Base-by-base conservation (phyloP, 92 coral and sea anemone species). In the Blastomussa wellsi region DNA sequence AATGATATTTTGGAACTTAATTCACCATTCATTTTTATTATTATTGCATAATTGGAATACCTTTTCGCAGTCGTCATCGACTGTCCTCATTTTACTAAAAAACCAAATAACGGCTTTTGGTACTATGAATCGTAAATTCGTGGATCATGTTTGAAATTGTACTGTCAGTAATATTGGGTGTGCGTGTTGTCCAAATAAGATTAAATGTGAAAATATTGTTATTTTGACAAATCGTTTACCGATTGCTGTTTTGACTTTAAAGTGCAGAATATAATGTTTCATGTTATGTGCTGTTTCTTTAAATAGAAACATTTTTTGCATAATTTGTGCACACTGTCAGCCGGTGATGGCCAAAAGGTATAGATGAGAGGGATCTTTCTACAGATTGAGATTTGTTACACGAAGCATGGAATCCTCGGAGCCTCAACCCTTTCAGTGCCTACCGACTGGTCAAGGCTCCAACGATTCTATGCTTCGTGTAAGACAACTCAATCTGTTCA, bases 21-120 rank as follows among this genome's bases (percentile, higher is more conserved):
- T 41, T 51, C 53, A 35, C 37, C 62, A 16, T 71, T n/a, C 38
- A 37, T 6, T 51, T 71, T n/a, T n/a, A n/a, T n/a, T n/a, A n/a
- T n/a, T 33, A 36, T 51, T 52, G 53, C 69, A 72, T 36, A 53
- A 72, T 82, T 72, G 52, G 24, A 53, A 82, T 82, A 51, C 49
- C 49, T 52, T 47, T 35, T 38, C 67, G 77, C 10, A 36, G 13
- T 49, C 35, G 85, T 81, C 67, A 81, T 28, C 33, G 31, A 15
- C 22, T 70, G 14, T 36, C 36, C 39, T 36, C 14, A 70, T 47
- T 71, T 29, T 9, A 67, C 72, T 12, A 62, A 17, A 53, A 1
- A 52, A 77, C 80, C 44, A 33, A 19, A 48, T 37, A 36, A 19
- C 47, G 22, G 26, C 12, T 17, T 70, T 9, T 0, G 22, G 12